Conservation (phyloP, 2,113 vertebrate genomes). For the Raja brachyura region DNA sequence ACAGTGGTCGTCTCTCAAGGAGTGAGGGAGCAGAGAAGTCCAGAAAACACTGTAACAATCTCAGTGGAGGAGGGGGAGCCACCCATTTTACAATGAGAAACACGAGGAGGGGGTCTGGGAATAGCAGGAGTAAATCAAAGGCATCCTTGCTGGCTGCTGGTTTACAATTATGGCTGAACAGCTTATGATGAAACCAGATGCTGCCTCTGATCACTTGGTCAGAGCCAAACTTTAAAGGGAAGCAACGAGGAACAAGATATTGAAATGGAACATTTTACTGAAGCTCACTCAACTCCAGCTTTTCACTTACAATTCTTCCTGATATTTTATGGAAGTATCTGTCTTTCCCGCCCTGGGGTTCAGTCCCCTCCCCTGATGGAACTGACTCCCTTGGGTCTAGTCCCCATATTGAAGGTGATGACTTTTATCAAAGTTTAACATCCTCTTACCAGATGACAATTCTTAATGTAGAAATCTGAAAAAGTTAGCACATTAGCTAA, state of each 20-base stretch:
- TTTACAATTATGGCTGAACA: conserved; percentile 13
- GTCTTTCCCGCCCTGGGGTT: no score
- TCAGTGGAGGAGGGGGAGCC: not conserved
- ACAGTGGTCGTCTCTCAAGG: conserved; percentile 40
- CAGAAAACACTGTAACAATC: conserved; percentile 41
- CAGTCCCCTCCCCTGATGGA: no score
- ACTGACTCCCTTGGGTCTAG: no score
- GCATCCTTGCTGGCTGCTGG: not conserved
- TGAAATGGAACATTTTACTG: not conserved
- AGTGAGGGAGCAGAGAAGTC: not conserved
- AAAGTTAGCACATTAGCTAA: not conserved
- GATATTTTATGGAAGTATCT: no score
- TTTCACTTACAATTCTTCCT: not conserved
- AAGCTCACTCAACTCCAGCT: not conserved
- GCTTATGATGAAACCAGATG: not conserved
- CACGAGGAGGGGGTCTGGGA: conserved; percentile 47
- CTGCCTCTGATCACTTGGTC: not conserved
- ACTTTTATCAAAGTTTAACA: not conserved
- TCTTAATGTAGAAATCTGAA: not conserved
- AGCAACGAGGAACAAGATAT: not conserved
- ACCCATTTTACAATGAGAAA: not conserved
- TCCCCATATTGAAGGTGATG: no score
- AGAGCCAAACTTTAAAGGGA: not conserved
- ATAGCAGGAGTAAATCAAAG: conserved; percentile 38
- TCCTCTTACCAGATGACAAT: not conserved